Base-by-base conservation (phyloP, 2,888 invertebrate species). In the Notodonta dromedarius region DNA sequence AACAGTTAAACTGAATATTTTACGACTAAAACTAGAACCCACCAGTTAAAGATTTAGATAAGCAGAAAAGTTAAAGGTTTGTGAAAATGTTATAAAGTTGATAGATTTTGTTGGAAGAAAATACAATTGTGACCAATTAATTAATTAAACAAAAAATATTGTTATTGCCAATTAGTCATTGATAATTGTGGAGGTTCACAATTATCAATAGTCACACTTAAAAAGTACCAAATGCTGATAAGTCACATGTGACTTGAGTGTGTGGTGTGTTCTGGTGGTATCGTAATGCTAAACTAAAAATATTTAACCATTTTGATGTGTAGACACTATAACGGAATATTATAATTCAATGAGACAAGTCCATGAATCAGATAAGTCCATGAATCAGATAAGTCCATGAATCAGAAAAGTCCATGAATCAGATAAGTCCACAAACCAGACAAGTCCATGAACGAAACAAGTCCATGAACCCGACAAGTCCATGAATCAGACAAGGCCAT, bases 1-100 rank as follows among this genome's bases (percentile, higher is more conserved):
- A 1, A 61, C 7, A 56, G 24, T 53, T 44, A 50, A 24, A 58
- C 55, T 11, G 54, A 56, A 55, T 11, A 58, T n/a, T 52, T 53
- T 16, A 51, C 24, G 16, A 4, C 14, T 52, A 35, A 52, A 70
- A 62, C 0, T 73, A 60, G 70, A 70, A 72, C 67, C 71, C 70
- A 58, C 54, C 35, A 53, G 35, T n/a, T 39, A 54, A 12, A 39
- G 39, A n/a, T 39, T 39, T 54, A 53, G 35, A 13, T 12, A 39
- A 14, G 54, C 54, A 39, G 14, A 8, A 39, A 54, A 3, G 52
- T 52, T 52, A 52, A 32, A 8, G 12, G 5, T 12, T 11, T 50
- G 11, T 16, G 5, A 16, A 50, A 16, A 48, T 48, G 14, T 48
- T 48, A 48, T 14, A 7, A 11, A 48, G 13, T 48, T n/a, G 7